Evolutionary conservation across 2,797 vertebrate genomes (phyloP).

Genomic region (Enteromius trimaculatus): DNA sequence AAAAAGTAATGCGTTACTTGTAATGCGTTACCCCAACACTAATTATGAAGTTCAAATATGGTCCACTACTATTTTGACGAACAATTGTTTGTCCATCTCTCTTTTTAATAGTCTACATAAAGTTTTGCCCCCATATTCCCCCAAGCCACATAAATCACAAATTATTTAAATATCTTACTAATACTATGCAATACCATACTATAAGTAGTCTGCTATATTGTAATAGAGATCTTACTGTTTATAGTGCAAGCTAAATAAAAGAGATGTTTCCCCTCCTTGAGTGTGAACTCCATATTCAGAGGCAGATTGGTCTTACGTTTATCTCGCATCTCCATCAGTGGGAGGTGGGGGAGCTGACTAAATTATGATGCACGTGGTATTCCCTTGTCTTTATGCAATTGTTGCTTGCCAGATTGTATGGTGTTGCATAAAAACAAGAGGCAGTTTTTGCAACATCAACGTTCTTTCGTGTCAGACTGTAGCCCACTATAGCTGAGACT

Average conservation of each 20-base stretch:
- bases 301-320: background rate
- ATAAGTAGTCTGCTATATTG: too few relatives aligned
- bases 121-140: background rate
- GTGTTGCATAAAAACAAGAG: background rate
- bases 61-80: background rate
- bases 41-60: too few relatives aligned
- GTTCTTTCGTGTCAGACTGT: background rate
- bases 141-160: background rate
- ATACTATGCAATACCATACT: too few relatives aligned
- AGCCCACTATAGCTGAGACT: background rate
- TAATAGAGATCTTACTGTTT: background rate
- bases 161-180: background rate
- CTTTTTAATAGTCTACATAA: background rate
- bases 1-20: too few relatives aligned
- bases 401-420: background rate
- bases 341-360: background rate
- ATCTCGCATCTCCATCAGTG: background rate
- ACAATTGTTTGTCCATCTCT: background rate
- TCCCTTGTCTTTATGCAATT: background rate
- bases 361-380: background rate
- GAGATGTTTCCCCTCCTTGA: background rate
- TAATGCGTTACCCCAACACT: too few relatives aligned
- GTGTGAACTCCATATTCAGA: background rate
- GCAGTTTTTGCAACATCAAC: background rate
- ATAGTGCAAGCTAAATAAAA: background rate